These are phyloP conservation scores for human DNA, from an alignment of 2,113 vertebrate species.

Conservation along the genomic window GRCh38 chr3:103541001-103541500, in stretches of 20 bases:
- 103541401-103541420: neutral
- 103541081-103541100: too few species aligned
- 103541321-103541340: neutral
- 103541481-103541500: neutral
- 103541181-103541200: too few species aligned
- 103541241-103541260: neutral
- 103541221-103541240: neutral
- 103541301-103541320: neutral
- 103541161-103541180: too few species aligned
- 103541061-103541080: too few species aligned
- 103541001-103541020: too few species aligned
- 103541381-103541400: neutral
- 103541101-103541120: too few species aligned
- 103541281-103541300: neutral
- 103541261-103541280: neutral
- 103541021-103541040: too few species aligned
- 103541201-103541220: accelerated
- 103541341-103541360: neutral
- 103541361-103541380: neutral
- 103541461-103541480: neutral
- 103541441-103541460: neutral
- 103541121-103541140: too few species aligned
- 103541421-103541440: neutral
- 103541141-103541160: too few species aligned
- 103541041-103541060: too few species aligned